Percentiles rank a stretch among this genome's conserved stretches.
Conservation (phyloP, 2,888 invertebrate genomes). For the Rhagonycha fulva region DNA sequence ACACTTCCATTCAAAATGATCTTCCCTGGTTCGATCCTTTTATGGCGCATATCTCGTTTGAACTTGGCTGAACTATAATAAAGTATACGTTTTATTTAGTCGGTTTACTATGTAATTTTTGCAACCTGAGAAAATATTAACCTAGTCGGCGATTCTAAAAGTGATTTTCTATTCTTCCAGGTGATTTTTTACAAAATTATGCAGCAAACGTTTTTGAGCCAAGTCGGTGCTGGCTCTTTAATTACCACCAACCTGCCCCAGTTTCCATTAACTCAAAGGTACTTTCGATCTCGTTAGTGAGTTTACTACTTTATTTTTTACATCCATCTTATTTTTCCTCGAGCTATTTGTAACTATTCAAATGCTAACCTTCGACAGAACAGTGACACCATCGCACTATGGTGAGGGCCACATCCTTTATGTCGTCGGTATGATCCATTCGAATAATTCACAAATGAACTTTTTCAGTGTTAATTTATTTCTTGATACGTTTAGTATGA, state of each 20-base stretch:
- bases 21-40: slow-evolving; percentile 35
- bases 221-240: neutral
- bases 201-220: neutral
- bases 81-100: slow-evolving; percentile 34
- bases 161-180: too few relatives aligned
- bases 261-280: neutral
- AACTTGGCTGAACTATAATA: slow-evolving; percentile 36
- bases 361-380: slow-evolving; percentile 14
- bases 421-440: slow-evolving; percentile 6
- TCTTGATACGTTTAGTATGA: neutral
- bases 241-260: neutral
- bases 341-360: neutral
- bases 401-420: slow-evolving; percentile 8
- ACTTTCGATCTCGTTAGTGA: neutral
- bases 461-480: neutral
- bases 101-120: slow-evolving; percentile 22
- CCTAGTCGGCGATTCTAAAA: neutral
- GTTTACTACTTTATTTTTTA: neutral
- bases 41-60: slow-evolving; percentile 37
- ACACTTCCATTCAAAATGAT: slow-evolving; percentile 32
- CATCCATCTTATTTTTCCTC: neutral
- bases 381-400: slow-evolving; percentile 6
- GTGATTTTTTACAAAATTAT: too few relatives aligned
- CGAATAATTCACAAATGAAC: neutral
- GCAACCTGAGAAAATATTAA: slow-evolving; percentile 10